Percentiles rank a stretch among this genome's conserved stretches.
phyloP scores from a whole-genome alignment of 2,797 vertebrate genomes.

The Premnoplex brunnescens region DNA sequence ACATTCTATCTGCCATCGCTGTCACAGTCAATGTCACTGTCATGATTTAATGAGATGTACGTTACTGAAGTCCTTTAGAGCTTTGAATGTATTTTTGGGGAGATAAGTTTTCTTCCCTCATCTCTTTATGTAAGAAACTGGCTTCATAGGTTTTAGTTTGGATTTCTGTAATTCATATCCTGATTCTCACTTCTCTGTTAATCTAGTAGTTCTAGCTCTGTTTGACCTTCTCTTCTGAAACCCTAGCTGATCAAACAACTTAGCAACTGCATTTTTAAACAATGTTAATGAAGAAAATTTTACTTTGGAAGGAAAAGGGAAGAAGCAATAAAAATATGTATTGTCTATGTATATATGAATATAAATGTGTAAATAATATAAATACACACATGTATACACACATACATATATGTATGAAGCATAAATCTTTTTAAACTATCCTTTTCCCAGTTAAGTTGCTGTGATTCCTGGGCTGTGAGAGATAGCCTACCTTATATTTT shows the following conservation, averaged over 20 bases:
- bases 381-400: rapidly evolving
- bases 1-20: background rate
- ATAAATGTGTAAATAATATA: background rate
- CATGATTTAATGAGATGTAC: background rate
- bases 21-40: slow-evolving; percentile 3
- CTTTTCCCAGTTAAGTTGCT: background rate
- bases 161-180: background rate
- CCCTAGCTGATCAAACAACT: background rate
- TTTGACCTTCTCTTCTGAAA: background rate
- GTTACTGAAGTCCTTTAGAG: background rate
- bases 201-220: background rate
- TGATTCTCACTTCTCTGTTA: background rate
- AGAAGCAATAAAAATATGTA: background rate
- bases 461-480: background rate
- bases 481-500: background rate
- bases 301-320: background rate
- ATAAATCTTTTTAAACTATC: background rate
- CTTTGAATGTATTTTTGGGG: background rate
- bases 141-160: background rate
- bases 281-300: background rate
- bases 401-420: background rate
- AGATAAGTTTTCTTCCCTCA: background rate
- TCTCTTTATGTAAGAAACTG: background rate
- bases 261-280: background rate
- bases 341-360: background rate